Evolutionary conservation across 1,140 invertebrate genomes (phyloP).

Genomic region (Hypsibius dujardini): DNA sequence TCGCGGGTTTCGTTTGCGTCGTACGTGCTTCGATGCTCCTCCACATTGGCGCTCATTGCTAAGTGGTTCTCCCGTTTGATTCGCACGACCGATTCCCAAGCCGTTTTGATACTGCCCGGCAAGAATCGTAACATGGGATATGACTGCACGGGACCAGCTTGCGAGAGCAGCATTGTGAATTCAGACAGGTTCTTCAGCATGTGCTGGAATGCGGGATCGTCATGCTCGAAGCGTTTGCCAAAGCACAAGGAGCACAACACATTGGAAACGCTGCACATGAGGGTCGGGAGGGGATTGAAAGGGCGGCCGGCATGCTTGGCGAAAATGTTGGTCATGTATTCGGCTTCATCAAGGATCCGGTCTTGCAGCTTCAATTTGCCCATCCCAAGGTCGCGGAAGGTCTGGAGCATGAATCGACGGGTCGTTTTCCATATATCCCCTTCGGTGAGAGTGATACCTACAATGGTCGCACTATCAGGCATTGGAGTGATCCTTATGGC

Average conservation of each 20-base stretch:
- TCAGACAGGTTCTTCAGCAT: neutral
- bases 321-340: neutral
- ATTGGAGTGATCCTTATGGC: no score
- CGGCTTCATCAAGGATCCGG: conserved; percentile 40
- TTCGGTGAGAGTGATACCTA: conserved; percentile 61
- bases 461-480: neutral
- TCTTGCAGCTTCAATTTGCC: conserved; percentile 38
- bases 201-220: neutral
- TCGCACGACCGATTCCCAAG: neutral
- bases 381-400: conserved; percentile 56
- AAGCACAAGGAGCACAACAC: neutral
- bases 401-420: conserved; percentile 48
- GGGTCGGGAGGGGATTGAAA: neutral
- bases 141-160: neutral
- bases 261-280: neutral
- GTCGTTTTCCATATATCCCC: conserved; percentile 63
- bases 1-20: conserved; percentile 33
- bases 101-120: neutral
- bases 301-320: neutral
- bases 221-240: neutral
- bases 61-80: no score
- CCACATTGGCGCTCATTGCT: neutral
- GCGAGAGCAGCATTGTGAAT: neutral
- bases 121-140: conserved; percentile 3
- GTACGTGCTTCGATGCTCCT: neutral